Conservation (phyloP, 2,888 invertebrate genomes). For the Drosophila subquinaria region DNA sequence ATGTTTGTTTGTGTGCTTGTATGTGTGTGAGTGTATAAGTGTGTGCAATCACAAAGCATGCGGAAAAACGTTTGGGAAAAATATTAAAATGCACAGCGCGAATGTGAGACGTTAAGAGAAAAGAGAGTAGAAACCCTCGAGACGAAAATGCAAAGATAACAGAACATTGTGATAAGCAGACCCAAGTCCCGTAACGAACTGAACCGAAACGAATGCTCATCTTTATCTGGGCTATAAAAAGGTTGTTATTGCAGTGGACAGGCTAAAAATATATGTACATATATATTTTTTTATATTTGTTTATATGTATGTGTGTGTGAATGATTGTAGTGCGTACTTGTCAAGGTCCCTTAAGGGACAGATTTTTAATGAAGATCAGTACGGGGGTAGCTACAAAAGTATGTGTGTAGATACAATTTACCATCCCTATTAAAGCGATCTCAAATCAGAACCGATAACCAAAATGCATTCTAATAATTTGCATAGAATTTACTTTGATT, state of each 20-base stretch:
- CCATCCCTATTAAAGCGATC: neutral
- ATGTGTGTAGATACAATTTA: neutral
- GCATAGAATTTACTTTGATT: neutral
- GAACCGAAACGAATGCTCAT: slow-evolving; percentile 10
- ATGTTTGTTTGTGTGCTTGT: slow-evolving; percentile 12
- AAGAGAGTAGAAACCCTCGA: slow-evolving; percentile 24
- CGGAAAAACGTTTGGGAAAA: slow-evolving; percentile 53
- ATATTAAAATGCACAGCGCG: slow-evolving; percentile 39
- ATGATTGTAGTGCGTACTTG: slow-evolving; percentile 6
- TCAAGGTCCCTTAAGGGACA: slow-evolving; percentile 12
- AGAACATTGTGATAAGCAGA: slow-evolving; percentile 34
- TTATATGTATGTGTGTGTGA: neutral
- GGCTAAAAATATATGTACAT: slow-evolving; percentile 2
- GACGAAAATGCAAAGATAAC: slow-evolving; percentile 44
- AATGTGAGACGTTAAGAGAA: slow-evolving; percentile 12
- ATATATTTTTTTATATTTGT: slow-evolving; percentile 1
- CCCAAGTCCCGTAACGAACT: slow-evolving; percentile 3
- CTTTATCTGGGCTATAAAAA: slow-evolving; percentile 35
- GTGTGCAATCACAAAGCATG: slow-evolving; percentile 52
- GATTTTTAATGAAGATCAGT: slow-evolving; percentile 1
- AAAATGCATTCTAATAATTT: too few species aligned
- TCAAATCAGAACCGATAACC: neutral
- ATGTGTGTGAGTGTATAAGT: slow-evolving; percentile 19
- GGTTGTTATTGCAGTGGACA: slow-evolving; percentile 22
- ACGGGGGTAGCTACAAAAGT: slow-evolving; percentile 4